Evolutionary conservation across 2,797 vertebrate genomes (phyloP).

Genomic region (Telmatherina bonti): DNA sequence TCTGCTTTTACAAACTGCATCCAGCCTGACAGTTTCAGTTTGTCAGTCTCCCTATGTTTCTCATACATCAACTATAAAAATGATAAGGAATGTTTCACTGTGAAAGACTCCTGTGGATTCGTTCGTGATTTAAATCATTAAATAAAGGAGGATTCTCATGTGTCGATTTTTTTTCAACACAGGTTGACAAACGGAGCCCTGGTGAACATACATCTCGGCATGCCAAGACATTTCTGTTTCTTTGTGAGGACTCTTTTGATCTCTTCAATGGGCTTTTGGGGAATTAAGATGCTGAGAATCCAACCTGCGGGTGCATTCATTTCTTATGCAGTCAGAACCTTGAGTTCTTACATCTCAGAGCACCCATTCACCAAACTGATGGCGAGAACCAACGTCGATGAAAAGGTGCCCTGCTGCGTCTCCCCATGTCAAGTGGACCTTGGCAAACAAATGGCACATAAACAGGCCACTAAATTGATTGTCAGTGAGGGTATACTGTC

Average conservation of each 20-base stretch:
- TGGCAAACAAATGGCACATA: no score
- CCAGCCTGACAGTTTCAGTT: slow-evolving; percentile 31
- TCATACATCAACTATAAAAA: not conserved
- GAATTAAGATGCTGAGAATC: not conserved
- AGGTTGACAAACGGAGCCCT: not conserved
- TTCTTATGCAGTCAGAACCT: not conserved
- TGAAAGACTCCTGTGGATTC: slow-evolving; percentile 2
- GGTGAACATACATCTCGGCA: not conserved
- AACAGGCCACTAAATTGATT: no score
- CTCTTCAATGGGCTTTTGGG: not conserved
- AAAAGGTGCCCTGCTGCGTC: not conserved
- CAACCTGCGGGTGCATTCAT: not conserved
- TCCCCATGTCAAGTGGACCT: not conserved
- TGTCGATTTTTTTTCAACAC: slow-evolving; percentile 8
- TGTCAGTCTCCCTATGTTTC: slow-evolving; percentile 28
- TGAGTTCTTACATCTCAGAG: not conserved
- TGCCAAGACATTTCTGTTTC: not conserved
- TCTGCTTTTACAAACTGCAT: slow-evolving; percentile 20
- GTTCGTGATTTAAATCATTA: slow-evolving; percentile 22
- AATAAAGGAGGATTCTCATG: slow-evolving; percentile 18
- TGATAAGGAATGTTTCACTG: slow-evolving; percentile 18
- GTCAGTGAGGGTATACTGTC: no score
- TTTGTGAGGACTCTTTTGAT: not conserved
- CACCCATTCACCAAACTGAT: not conserved
- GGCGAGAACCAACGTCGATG: not conserved